A percentile compares a stretch with the other conserved stretches of the same genome.
Evolutionary conservation across 2,113 vertebrate genomes (phyloP).

Genomic region (rat (Rattus norvegicus)): DNA sequence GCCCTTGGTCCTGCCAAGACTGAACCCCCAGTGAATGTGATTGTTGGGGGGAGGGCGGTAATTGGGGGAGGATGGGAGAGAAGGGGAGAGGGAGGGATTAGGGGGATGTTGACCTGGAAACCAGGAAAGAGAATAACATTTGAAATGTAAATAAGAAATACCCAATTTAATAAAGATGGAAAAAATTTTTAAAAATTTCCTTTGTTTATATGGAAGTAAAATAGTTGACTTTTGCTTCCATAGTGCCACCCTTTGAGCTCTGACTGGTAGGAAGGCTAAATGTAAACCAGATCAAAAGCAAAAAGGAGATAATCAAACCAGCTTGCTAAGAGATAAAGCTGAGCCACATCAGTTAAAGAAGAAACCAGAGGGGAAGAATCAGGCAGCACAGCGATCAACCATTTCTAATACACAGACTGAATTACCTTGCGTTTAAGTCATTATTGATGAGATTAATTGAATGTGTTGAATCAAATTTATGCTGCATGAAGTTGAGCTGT

Average conservation of each 20-base stretch:
- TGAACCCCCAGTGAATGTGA: too few species aligned
- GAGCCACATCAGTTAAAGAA: background rate
- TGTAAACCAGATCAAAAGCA: slow-evolving; percentile 24
- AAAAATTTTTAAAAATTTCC: background rate
- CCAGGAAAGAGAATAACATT: too few species aligned
- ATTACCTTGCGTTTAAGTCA: slow-evolving; percentile 2
- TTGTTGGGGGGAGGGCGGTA: too few species aligned
- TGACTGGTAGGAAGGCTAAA: slow-evolving; percentile 35
- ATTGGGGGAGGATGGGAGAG: too few species aligned
- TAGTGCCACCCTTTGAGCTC: slow-evolving; percentile 25
- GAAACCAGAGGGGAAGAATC: background rate
- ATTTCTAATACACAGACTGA: background rate
- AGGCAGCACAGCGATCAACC: background rate
- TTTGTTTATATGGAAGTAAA: slow-evolving; percentile 12
- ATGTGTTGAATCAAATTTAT: slow-evolving; percentile 56
- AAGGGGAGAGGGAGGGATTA: too few species aligned
- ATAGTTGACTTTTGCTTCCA: background rate
- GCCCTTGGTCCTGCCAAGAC: too few species aligned
- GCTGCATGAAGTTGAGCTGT: background rate
- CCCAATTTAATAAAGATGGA: too few species aligned
- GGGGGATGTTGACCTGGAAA: too few species aligned
- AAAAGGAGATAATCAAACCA: background rate
- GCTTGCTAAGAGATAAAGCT: background rate
- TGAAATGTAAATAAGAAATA: too few species aligned
- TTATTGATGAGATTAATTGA: slow-evolving; percentile 50